Percentiles rank a stretch among this genome's conserved stretches.
These are phyloP conservation scores for Chaetophractus vellerosus DNA, from an alignment of 2,797 vertebrate genomes.

Conservation along the genomic window DNA sequence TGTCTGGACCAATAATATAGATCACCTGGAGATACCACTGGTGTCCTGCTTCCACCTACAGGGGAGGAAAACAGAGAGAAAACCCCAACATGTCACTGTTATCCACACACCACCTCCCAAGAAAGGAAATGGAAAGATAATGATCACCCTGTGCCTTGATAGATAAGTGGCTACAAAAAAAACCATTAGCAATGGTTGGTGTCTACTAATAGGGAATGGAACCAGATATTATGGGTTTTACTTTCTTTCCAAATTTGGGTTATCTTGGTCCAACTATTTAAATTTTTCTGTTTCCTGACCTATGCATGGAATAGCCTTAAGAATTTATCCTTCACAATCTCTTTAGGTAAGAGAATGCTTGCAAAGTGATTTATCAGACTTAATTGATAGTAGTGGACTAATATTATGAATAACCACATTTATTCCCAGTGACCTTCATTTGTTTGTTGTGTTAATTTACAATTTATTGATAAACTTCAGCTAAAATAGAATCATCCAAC, in stretches of 20 bases:
- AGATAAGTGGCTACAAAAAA: not conserved
- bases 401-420: not conserved
- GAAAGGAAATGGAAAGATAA: not conserved
- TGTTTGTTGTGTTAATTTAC: not conserved
- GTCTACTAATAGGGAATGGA: not conserved
- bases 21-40: constrained; percentile 99
- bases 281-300: not conserved
- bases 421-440: not conserved
- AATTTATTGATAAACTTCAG: constrained; percentile 28
- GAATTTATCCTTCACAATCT: not conserved
- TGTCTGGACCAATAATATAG: constrained; percentile 96
- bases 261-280: not conserved
- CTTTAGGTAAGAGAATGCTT: not conserved
- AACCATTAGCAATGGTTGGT: not conserved
- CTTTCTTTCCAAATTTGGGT: constrained; percentile 7
- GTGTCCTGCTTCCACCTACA: constrained; percentile 97
- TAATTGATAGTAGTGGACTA: not conserved
- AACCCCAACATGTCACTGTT: accelerated
- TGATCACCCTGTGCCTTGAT: accelerated
- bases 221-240: not conserved
- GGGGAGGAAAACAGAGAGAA: not conserved
- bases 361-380: not conserved
- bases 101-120: not conserved
- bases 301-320: not conserved
- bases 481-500: constrained; percentile 17